phyloP scores from a whole-genome alignment of 2,888 invertebrate species.

The Tipula vernalis region DNA sequence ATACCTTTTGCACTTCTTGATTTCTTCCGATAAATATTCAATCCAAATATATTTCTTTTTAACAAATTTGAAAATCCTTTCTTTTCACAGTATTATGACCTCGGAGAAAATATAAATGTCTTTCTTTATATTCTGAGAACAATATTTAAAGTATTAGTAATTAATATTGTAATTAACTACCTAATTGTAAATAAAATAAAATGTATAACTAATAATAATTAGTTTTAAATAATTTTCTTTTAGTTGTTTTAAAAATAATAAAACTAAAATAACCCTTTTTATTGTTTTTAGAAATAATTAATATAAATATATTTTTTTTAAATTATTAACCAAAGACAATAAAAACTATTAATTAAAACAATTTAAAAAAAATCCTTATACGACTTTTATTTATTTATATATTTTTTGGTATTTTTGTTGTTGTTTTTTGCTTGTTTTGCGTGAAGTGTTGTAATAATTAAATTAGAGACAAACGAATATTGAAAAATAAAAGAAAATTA shows the following conservation, averaged over 20 bases:
- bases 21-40: too few relatives aligned
- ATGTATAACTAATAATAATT: not conserved
- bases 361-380: not conserved
- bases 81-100: not conserved
- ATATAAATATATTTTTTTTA: not conserved
- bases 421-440: not conserved
- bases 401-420: not conserved
- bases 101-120: not conserved
- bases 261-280: not conserved
- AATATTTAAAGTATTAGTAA: not conserved
- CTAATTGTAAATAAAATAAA: not conserved
- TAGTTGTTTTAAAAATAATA: not conserved
- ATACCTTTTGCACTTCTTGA: too few relatives aligned
- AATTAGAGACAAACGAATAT: not conserved
- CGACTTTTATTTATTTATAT: conserved; percentile 8
- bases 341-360: not conserved
- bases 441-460: not conserved
- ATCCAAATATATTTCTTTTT: not conserved
- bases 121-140: not conserved
- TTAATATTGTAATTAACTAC: not conserved
- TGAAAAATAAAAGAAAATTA: not conserved
- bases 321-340: not conserved
- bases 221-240: conserved; percentile 9
- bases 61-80: not conserved
- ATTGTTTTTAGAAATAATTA: not conserved